Conservation (phyloP, 1,140 invertebrate species). For the Adelges cooleyi region DNA sequence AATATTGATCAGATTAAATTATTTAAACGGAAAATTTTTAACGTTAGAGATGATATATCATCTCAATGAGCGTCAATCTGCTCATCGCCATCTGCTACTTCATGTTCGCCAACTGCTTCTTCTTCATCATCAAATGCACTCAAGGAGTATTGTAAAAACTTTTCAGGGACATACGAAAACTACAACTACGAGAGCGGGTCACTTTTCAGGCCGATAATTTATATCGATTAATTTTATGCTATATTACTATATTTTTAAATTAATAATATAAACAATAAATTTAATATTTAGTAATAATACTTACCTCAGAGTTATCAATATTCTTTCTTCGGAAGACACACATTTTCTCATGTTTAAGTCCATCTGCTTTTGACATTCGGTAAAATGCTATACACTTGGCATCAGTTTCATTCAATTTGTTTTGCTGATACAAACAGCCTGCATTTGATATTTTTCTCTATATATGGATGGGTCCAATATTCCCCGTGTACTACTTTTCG, state of each 20-base stretch:
- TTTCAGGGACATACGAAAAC: background rate
- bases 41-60: slow-evolving; percentile 34
- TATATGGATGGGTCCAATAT: slow-evolving; percentile 4
- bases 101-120: background rate
- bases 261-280: background rate
- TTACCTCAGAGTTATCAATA: slow-evolving; percentile 11
- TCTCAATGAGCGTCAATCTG: background rate
- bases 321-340: slow-evolving; percentile 13
- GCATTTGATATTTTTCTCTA: slow-evolving; percentile 3
- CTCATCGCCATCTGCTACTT: background rate
- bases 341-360: slow-evolving; percentile 11
- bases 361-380: slow-evolving; percentile 5
- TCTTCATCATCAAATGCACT: background rate
- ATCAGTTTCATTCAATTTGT: slow-evolving; percentile 1
- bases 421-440: background rate
- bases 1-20: slow-evolving; percentile 33
- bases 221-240: background rate
- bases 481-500: background rate
- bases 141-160: background rate
- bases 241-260: background rate
- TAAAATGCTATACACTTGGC: background rate
- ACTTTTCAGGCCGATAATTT: background rate
- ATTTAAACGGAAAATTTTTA: slow-evolving; percentile 32
- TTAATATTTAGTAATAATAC: background rate
- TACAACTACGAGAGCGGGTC: background rate